phyloP scores from a whole-genome alignment of 2,888 invertebrate genomes.

The Pilophorus perplexus region DNA sequence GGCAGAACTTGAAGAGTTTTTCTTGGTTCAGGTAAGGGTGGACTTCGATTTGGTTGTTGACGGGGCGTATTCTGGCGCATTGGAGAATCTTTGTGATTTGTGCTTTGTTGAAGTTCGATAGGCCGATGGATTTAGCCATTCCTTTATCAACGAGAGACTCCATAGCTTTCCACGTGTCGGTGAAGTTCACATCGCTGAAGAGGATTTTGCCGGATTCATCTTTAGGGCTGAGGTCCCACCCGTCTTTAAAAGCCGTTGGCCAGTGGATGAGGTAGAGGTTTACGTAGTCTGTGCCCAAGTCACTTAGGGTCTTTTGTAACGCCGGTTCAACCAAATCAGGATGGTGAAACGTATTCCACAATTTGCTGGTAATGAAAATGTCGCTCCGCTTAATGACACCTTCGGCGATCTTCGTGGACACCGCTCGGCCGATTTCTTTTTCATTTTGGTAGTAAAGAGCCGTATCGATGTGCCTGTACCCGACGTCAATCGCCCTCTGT shows the following conservation, averaged over 20 bases:
- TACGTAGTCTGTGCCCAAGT: slow-evolving; percentile 73
- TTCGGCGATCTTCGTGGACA: slow-evolving; percentile 63
- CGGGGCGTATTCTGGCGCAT: slow-evolving; percentile 62
- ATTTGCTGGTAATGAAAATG: slow-evolving; percentile 64
- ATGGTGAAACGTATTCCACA: slow-evolving; percentile 84
- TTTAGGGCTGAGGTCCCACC: slow-evolving; percentile 61
- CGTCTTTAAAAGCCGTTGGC: slow-evolving; percentile 70
- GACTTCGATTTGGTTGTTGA: slow-evolving; percentile 59
- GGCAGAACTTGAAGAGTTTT: slow-evolving; percentile 55
- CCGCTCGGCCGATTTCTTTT: slow-evolving; percentile 65
- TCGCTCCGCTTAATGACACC: slow-evolving; percentile 68
- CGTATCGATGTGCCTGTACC: slow-evolving; percentile 75
- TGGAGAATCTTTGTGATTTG: slow-evolving; percentile 69
- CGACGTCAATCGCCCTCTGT: slow-evolving; percentile 69
- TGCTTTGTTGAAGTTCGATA: slow-evolving; percentile 76
- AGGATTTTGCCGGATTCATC: slow-evolving; percentile 52
- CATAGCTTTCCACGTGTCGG: slow-evolving; percentile 43
- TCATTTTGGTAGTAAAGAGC: slow-evolving; percentile 70
- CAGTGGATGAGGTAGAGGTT: slow-evolving; percentile 90
- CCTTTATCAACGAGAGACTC: slow-evolving; percentile 36
- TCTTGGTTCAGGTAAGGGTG: slow-evolving; percentile 55
- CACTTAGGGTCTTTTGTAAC: slow-evolving; percentile 64
- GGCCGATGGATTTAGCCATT: slow-evolving; percentile 60
- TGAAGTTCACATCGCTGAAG: slow-evolving; percentile 17
- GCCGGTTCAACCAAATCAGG: slow-evolving; percentile 71